A percentile compares a stretch with the other conserved stretches of the same genome.
phyloP scores from a whole-genome alignment of 2,888 invertebrate species.

The Leistus spinibarbis region DNA sequence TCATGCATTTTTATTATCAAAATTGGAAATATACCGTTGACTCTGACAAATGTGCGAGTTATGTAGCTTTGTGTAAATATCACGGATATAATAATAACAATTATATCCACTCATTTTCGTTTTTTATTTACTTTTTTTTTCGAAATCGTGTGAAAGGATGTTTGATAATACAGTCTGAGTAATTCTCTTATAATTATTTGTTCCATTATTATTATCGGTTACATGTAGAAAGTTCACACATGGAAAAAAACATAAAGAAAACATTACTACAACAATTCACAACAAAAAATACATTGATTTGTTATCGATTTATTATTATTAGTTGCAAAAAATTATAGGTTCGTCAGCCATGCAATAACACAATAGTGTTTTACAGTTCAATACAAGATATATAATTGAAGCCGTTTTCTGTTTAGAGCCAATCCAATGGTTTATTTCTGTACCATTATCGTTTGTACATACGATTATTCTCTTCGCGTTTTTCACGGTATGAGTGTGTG shows the following conservation, averaged over 20 bases:
- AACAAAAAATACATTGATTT: background rate
- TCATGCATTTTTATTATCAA: background rate
- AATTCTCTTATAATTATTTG: background rate
- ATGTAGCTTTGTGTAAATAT: background rate
- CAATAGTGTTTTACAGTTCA: background rate
- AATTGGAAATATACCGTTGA: background rate
- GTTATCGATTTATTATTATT: background rate
- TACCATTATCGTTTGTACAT: background rate
- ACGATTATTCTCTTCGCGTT: slow-evolving; percentile 3
- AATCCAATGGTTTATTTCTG: background rate
- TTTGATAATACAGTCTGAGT: background rate
- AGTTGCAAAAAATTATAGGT: background rate
- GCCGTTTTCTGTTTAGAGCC: background rate
- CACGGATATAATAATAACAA: background rate
- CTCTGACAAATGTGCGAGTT: background rate
- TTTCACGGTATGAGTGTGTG: background rate
- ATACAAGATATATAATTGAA: background rate
- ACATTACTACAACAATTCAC: background rate
- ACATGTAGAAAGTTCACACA: background rate
- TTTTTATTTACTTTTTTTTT: background rate
- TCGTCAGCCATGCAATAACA: background rate
- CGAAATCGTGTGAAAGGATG: background rate
- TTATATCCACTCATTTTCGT: background rate
- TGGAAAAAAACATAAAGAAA: background rate
- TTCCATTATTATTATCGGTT: background rate